Evolutionary conservation across 2,888 invertebrate genomes (phyloP), one percentile per base, ranked within the genome.

Genomic region (Scaeva pyrastri): DNA sequence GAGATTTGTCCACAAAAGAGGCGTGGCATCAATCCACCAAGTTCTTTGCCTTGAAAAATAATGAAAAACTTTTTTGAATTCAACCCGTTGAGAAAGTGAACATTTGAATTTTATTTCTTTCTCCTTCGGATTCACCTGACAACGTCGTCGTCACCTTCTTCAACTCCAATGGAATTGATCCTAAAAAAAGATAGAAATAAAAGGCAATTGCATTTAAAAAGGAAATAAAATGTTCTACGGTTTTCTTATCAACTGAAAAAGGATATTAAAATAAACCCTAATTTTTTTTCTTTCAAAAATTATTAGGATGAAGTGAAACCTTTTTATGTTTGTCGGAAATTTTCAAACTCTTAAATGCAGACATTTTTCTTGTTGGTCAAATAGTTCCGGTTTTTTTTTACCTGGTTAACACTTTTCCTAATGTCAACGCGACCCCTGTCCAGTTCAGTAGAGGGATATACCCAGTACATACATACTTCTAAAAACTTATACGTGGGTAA

Each of bases 31-130:
- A n/a, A n/a, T n/a, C n/a, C n/a, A n/a, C n/a, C n/a, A n/a, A n/a
- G n/a, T n/a, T n/a, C n/a, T n/a, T n/a, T n/a, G n/a, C n/a, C n/a
- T n/a, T n/a, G n/a, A n/a, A n/a, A n/a, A n/a, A n/a, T n/a, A n/a
- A n/a, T n/a, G n/a, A n/a, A n/a, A n/a, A n/a, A n/a, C n/a, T n/a
- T n/a, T n/a, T n/a, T n/a, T n/a, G n/a, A n/a, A n/a, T n/a, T n/a
- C n/a, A n/a, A n/a, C n/a, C n/a, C n/a, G n/a, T n/a, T n/a, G n/a
- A n/a, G n/a, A n/a, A n/a, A n/a, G 39, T 10, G 50, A 56, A 41
- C 21, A 55, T 71, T 80, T 85, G 72, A 75, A 72, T 80, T 72
- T 72, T 79, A 43, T 52, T 26, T 43, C 16, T 36, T 36, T n/a
- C n/a, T n/a, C n/a, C n/a, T n/a, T 19, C 19, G 12, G 16, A 43